Evolutionary conservation across 2,888 invertebrate genomes (phyloP).

Genomic region (Trichogramma dendrolimi): DNA sequence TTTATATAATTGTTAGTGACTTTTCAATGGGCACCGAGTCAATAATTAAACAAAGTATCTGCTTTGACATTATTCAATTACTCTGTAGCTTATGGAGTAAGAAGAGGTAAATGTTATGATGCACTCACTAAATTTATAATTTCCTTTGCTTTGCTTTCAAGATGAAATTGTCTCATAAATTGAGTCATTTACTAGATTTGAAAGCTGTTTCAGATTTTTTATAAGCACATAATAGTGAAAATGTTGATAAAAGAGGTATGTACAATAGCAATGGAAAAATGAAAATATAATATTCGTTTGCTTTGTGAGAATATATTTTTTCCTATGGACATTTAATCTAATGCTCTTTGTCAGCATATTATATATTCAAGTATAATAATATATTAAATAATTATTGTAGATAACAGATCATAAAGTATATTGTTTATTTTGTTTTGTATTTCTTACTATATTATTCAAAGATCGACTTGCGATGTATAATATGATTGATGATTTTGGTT

Average conservation of each 20-base stretch:
- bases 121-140: no score
- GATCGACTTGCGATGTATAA: slow-evolving; percentile 20
- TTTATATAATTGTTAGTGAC: no score
- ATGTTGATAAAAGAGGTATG: slow-evolving; percentile 2
- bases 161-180: no score
- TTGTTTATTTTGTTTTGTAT: slow-evolving; percentile 31
- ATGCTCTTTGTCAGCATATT: slow-evolving; percentile 41
- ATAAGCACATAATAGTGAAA: no score
- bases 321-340: slow-evolving; percentile 34
- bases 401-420: slow-evolving; percentile 46
- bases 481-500: slow-evolving; percentile 1
- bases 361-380: slow-evolving; percentile 39
- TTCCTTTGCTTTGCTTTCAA: no score
- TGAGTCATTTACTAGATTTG: no score
- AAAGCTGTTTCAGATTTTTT: no score
- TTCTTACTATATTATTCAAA: slow-evolving; percentile 37
- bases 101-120: no score
- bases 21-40: no score
- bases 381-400: slow-evolving; percentile 43
- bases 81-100: no score
- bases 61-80: no score
- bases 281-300: slow-evolving; percentile 11
- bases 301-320: neutral
- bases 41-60: no score
- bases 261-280: neutral